Percentiles rank a stretch among this genome's conserved stretches.
Conservation (phyloP, 1,140 invertebrate genomes). For the Penaeus vannamei region DNA sequence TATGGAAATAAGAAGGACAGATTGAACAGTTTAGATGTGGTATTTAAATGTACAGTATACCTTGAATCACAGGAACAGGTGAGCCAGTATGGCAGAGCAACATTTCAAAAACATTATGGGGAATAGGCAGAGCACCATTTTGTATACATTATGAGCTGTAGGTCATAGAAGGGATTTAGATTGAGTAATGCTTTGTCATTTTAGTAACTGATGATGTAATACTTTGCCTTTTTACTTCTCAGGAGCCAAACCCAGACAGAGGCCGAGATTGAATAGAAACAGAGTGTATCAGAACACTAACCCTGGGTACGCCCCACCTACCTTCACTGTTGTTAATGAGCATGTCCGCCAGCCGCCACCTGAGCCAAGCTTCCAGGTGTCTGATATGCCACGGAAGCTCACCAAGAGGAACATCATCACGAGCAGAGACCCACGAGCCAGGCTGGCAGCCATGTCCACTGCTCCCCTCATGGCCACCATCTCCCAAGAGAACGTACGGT, state of each 20-base stretch:
- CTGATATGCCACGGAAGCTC: constrained; percentile 20
- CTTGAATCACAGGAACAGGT: too few relatives aligned
- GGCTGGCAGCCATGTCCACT: background rate
- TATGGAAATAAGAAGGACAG: too few relatives aligned
- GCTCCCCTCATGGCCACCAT: background rate
- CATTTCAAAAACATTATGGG: too few relatives aligned
- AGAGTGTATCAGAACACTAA: constrained; percentile 21
- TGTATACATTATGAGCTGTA: too few relatives aligned
- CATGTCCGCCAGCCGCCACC: constrained; percentile 14
- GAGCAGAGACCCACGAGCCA: constrained; percentile 34
- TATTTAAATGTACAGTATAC: too few relatives aligned
- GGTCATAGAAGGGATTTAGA: too few relatives aligned
- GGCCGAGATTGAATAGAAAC: constrained; percentile 31
- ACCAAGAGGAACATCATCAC: constrained; percentile 48
- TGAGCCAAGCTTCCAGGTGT: constrained; percentile 25
- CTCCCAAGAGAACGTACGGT: constrained; percentile 14
- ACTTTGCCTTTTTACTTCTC: background rate
- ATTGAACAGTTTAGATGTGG: too few relatives aligned
- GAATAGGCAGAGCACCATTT: too few relatives aligned
- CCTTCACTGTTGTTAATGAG: constrained; percentile 56
- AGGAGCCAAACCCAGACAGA: constrained; percentile 18
- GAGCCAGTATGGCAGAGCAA: too few relatives aligned
- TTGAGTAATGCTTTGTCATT: too few relatives aligned
- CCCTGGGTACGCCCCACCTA: constrained; percentile 21
- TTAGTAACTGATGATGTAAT: too few relatives aligned